A percentile compares a stretch with the other conserved stretches of the same genome.
Evolutionary conservation across 2,113 vertebrate genomes (phyloP).

Genomic region (Barnardius zonarius): DNA sequence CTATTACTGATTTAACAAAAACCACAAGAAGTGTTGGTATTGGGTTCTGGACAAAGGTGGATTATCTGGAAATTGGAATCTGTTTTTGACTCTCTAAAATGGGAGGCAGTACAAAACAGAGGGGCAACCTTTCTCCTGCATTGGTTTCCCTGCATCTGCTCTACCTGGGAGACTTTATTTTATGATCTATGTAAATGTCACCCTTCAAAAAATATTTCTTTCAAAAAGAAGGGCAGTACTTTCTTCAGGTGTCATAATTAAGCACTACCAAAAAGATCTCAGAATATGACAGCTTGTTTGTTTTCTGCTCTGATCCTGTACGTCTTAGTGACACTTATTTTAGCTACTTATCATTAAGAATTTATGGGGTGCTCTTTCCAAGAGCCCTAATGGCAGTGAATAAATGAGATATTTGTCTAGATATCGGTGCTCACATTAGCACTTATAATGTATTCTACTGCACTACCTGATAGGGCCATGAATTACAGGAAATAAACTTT

Average conservation of each 20-base stretch:
- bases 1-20: background rate
- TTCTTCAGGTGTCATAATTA: background rate
- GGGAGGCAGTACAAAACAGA: background rate
- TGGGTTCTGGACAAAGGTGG: background rate
- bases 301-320: background rate
- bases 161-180: background rate
- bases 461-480: background rate
- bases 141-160: background rate
- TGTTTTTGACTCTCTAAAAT: background rate
- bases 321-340: background rate
- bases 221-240: background rate
- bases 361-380: slow-evolving; percentile 20
- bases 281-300: background rate
- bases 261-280: background rate
- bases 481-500: background rate
- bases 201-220: background rate
- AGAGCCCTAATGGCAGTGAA: background rate
- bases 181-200: background rate
- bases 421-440: background rate
- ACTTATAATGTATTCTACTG: background rate
- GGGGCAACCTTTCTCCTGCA: background rate
- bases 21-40: background rate
- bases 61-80: background rate
- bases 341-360: slow-evolving; percentile 28
- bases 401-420: background rate